These are phyloP conservation scores for Drosophila santomea DNA, from an alignment of 1,140 invertebrate genomes.

Conservation along the genomic window DNA sequence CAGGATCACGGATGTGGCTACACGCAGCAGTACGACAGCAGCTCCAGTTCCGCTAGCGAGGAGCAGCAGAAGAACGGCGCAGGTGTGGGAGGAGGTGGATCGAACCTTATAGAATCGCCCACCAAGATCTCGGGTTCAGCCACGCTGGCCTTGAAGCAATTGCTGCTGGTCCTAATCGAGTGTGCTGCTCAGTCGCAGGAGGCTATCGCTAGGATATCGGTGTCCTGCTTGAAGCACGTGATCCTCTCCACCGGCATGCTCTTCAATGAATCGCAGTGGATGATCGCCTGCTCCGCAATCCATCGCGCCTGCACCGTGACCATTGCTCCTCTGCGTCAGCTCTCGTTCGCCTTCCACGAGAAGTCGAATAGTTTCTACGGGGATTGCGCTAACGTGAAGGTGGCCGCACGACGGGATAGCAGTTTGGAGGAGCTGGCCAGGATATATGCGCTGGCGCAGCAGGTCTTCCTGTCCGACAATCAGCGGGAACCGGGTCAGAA, in stretches of 20 bases:
- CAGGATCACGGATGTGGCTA: constrained; percentile 11
- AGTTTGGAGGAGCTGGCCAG: constrained; percentile 92
- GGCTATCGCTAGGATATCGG: constrained; percentile 94
- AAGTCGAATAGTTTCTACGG: constrained; percentile 97
- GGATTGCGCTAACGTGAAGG: constrained; percentile 96
- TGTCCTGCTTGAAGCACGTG: constrained; percentile 95
- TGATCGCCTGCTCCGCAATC: constrained; percentile 91
- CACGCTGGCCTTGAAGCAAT: constrained; percentile 93
- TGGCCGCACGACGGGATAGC: constrained; percentile 94
- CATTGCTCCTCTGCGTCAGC: constrained; percentile 92
- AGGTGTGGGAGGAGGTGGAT: neutral
- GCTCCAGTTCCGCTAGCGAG: constrained; percentile 68
- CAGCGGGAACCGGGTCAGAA: constrained; percentile 71
- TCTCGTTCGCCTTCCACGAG: constrained; percentile 94
- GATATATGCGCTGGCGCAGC: constrained; percentile 93
- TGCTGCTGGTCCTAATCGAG: constrained; percentile 94
- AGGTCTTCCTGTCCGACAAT: constrained; percentile 89
- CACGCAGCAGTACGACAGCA: constrained; percentile 39
- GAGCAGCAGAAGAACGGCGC: constrained; percentile 38
- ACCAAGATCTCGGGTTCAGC: constrained; percentile 86
- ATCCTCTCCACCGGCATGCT: constrained; percentile 92
- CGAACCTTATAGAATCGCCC: constrained; percentile 69
- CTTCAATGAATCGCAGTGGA: constrained; percentile 93
- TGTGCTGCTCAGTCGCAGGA: constrained; percentile 95
- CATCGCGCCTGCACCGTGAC: constrained; percentile 93